Evolutionary conservation across 2,888 invertebrate species (phyloP), one percentile per base, ranked within the genome.

Genomic region (Lottia gigantea): DNA sequence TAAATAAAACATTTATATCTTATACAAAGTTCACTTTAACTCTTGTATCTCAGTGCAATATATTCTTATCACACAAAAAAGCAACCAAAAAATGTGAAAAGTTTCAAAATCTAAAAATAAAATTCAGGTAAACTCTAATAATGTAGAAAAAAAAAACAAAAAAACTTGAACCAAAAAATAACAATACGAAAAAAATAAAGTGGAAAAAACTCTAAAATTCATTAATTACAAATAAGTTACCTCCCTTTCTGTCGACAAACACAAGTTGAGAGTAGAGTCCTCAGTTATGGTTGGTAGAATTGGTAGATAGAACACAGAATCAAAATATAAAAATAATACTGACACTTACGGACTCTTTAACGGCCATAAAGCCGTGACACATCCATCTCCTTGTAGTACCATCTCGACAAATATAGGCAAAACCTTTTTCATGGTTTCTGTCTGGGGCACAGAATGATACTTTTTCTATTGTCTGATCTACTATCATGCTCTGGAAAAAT

Each of bases 401-500:
- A 89, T 99, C 99, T 73, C 99, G 93, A 88, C 98, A 99, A 78
- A 99, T 99, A 90, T 99, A 99, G 77, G 98, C 98, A 90, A 97
- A 99, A 25, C 98, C 99, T 78, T 96, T 93, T 85, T 98, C 98
- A 86, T 98, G 96, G 89, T 96, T 97, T 74, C 98, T 92, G 89
- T 99, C 99, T 1, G 99, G 99, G 11, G 99, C 98, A 90, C 99
- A 99, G 90, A 99, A 99, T n/a, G 98, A 99, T 4, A 99, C 98
- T 90, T 99, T 99, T 90, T 99, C 99, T 76, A 99, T 99, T 31
- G 98, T 99, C 90, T 99, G 99, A 90, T 99, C 99, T 49, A 99
- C 98, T 80, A 99, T 96, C 77, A 99, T 92, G 46, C 98, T 98
- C 91, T 92, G 84, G 40, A 86, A 83, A 47, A 40, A 8, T 40